Conservation (phyloP, 2,888 invertebrate genomes). For the Xestia rhomboidea region DNA sequence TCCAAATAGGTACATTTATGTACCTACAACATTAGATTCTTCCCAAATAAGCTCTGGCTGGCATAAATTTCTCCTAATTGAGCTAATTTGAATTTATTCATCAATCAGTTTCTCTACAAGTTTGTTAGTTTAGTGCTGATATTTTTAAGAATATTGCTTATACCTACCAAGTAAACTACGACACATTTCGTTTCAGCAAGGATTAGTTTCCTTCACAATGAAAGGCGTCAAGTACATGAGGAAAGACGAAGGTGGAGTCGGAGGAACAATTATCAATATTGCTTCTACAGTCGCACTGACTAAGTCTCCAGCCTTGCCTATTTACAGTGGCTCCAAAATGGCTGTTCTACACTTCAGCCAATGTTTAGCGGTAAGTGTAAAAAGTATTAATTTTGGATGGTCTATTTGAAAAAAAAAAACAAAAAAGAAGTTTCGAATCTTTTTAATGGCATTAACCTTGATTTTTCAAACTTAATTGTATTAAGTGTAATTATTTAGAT, state of each 20-base stretch:
- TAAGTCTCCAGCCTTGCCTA: conserved; percentile 63
- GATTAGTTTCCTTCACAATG: conserved; percentile 84
- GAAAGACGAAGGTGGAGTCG: conserved; percentile 73
- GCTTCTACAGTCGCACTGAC: conserved; percentile 70
- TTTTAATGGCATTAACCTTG: not conserved
- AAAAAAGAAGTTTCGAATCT: not conserved
- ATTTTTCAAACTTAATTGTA: not conserved
- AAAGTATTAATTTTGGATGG: not conserved
- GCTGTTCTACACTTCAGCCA: conserved; percentile 53
- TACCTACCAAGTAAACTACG: not conserved
- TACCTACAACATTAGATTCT: not conserved
- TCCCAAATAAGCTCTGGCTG: not conserved
- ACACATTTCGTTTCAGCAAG: conserved; percentile 76
- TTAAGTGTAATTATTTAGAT: not conserved
- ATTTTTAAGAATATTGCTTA: not conserved
- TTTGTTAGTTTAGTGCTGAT: not conserved
- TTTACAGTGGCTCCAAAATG: conserved; percentile 74
- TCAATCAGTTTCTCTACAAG: not conserved
- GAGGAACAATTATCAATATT: conserved; percentile 78
- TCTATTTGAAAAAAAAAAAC: not conserved
- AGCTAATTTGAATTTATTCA: not conserved
- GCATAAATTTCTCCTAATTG: not conserved
- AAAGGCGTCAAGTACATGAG: conserved; percentile 76
- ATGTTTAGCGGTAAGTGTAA: conserved; percentile 49
- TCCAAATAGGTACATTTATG: not conserved